These are phyloP conservation scores for Melinaea marsaeus DNA, from an alignment of 2,888 invertebrate species.

Conservation along the genomic window DNA sequence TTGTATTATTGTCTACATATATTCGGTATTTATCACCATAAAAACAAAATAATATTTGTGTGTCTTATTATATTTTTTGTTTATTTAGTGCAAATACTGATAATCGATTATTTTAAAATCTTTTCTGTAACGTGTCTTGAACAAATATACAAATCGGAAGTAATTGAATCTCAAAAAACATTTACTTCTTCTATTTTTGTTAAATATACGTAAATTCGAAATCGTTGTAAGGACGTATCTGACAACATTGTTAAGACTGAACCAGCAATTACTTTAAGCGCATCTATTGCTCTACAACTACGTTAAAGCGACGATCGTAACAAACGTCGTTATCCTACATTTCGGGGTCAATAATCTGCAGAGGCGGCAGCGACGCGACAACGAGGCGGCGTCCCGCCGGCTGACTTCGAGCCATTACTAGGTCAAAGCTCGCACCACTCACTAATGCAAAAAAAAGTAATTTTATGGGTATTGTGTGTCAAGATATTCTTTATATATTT, in stretches of 20 bases:
- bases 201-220: not conserved
- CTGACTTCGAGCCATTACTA: constrained; percentile 53
- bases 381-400: constrained; percentile 49
- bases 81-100: no score
- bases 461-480: constrained; percentile 29
- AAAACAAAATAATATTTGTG: no score
- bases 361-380: constrained; percentile 52
- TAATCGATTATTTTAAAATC: no score
- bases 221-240: constrained; percentile 1
- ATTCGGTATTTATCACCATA: no score
- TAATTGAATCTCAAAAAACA: no score
- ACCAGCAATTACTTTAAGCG: constrained; percentile 57
- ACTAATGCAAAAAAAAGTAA: constrained; percentile 35
- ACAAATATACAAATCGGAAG: no score
- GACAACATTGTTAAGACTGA: constrained; percentile 38
- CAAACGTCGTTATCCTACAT: constrained; percentile 70
- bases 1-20: no score
- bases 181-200: no score
- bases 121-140: no score
- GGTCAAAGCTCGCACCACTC: constrained; percentile 43
- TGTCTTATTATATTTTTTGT: no score
- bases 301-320: constrained; percentile 59
- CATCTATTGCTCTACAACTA: constrained; percentile 54
- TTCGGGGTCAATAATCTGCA: constrained; percentile 68
- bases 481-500: constrained; percentile 6